Percentiles rank a stretch among this genome's conserved stretches.
phyloP scores from a whole-genome alignment of 2,113 vertebrate genomes.

The Nymphicus hollandicus region DNA sequence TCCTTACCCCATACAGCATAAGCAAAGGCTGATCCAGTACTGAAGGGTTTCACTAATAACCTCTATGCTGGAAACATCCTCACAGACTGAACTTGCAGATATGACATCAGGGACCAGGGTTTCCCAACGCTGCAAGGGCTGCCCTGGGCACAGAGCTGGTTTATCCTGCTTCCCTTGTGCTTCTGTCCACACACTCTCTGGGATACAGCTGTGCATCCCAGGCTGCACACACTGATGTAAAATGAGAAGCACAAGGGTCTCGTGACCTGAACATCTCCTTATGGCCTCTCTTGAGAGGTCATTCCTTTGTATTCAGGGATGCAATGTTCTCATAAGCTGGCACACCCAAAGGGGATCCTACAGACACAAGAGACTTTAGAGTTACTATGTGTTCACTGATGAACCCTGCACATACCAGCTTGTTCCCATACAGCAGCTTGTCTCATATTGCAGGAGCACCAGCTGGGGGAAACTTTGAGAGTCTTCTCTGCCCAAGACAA shows the following conservation, averaged over 20 bases:
- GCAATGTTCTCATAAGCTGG: background rate
- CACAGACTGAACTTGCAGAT: background rate
- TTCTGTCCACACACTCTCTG: background rate
- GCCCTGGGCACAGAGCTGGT: background rate
- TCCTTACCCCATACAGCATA: background rate
- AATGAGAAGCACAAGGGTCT: background rate
- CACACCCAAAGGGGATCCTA: background rate
- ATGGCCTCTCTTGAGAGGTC: background rate
- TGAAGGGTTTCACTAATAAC: background rate
- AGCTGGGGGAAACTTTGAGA: background rate
- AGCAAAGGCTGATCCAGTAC: background rate
- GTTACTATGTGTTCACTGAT: accelerated
- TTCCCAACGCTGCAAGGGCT: background rate
- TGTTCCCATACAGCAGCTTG: background rate
- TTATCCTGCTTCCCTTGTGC: background rate
- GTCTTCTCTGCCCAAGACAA: background rate
- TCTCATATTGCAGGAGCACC: background rate
- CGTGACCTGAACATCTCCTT: background rate
- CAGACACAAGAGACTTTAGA: background rate
- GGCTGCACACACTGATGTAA: background rate
- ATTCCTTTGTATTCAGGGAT: background rate
- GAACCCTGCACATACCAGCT: background rate
- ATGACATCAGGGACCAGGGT: background rate
- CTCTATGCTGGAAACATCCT: background rate
- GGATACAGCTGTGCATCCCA: background rate